Percentiles rank a stretch among this genome's conserved stretches.
Evolutionary conservation across 2,888 invertebrate genomes (phyloP).

Genomic region (Heliothis peltigera): DNA sequence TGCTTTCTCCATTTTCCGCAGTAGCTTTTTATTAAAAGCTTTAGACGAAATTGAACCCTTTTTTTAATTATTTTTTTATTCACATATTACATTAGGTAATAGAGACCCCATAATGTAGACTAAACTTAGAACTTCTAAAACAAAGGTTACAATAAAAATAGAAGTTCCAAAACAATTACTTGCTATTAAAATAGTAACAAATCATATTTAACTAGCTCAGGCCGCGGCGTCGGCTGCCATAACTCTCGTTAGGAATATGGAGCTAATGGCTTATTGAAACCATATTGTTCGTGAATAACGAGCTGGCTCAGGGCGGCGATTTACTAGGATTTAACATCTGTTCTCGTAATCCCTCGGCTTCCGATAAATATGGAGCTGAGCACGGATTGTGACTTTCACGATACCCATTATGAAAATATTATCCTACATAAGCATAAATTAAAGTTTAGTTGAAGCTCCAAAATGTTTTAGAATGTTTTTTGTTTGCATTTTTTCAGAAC

Average conservation of each 20-base stretch:
- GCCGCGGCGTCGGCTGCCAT: constrained; percentile 57
- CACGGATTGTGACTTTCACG: constrained; percentile 43
- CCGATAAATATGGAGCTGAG: constrained; percentile 57
- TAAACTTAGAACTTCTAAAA: constrained; percentile 44
- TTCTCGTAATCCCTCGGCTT: constrained; percentile 57
- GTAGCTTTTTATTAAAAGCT: not conserved
- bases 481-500: no score
- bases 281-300: constrained; percentile 67
- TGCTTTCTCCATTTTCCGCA: not conserved
- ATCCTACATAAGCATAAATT: constrained; percentile 1
- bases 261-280: constrained; percentile 70
- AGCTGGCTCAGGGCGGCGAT: constrained; percentile 45
- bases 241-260: constrained; percentile 64
- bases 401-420: constrained; percentile 45
- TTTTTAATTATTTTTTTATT: constrained; percentile 1
- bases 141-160: constrained; percentile 64
- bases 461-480: not conserved
- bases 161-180: constrained; percentile 64
- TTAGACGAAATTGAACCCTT: not conserved
- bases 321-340: constrained; percentile 63
- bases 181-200: constrained; percentile 66
- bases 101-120: constrained; percentile 29
- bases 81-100: no score
- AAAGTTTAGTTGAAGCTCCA: not conserved
- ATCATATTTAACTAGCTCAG: constrained; percentile 66